phyloP scores from a whole-genome alignment of 1,140 invertebrate genomes.

The Drosophila azteca region DNA sequence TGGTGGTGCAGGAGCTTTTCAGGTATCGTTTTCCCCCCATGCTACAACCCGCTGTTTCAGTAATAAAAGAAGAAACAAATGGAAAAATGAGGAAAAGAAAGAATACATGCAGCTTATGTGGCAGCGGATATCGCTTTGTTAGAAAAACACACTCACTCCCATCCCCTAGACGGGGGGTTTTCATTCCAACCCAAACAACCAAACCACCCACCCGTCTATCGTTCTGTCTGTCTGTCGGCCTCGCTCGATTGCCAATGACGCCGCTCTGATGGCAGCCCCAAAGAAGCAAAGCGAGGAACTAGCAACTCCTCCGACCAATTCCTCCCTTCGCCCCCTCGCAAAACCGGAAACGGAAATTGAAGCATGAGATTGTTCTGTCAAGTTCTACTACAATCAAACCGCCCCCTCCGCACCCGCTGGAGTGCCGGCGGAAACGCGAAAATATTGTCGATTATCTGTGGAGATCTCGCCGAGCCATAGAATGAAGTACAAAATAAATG shows the following conservation, averaged over 20 bases:
- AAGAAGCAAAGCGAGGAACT: not conserved
- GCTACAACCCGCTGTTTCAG: constrained; percentile 1
- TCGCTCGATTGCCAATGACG: constrained; percentile 68
- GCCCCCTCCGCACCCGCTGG: not conserved
- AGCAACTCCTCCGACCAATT: not conserved
- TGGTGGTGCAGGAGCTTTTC: constrained; percentile 4
- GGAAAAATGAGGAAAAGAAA: constrained; percentile 38
- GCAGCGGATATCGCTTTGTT: constrained; percentile 42
- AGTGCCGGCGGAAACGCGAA: constrained; percentile 41
- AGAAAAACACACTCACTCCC: constrained; percentile 3
- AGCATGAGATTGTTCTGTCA: constrained; percentile 75
- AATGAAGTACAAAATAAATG: too few species aligned
- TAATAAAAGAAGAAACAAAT: constrained; percentile 42
- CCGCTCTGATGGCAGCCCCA: constrained; percentile 36
- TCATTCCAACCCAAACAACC: not conserved
- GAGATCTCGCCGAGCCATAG: constrained; percentile 4
- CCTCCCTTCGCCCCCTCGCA: constrained; percentile 23
- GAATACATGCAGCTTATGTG: constrained; percentile 41
- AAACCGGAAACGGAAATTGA: constrained; percentile 77
- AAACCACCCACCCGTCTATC: constrained; percentile 1
- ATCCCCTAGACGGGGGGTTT: not conserved
- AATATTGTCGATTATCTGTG: constrained; percentile 45
- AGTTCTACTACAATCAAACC: constrained; percentile 49
- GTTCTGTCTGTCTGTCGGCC: constrained; percentile 15
- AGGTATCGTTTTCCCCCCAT: constrained; percentile 4